phyloP scores from a whole-genome alignment of 2,113 vertebrate genomes.

The Sinocyclocheilus rhinocerous region DNA sequence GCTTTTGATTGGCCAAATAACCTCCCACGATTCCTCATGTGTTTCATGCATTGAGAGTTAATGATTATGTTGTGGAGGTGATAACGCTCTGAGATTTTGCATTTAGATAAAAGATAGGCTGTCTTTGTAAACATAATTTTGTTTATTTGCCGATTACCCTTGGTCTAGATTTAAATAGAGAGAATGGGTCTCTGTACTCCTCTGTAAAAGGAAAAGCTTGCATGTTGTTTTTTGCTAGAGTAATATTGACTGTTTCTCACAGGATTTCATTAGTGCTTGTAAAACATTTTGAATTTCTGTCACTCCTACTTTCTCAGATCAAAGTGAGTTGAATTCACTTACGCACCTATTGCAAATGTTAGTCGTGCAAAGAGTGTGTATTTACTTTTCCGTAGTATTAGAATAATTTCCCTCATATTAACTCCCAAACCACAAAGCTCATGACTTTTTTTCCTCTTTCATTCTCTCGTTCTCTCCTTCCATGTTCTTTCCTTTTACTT shows the following conservation, averaged over 20 bases:
- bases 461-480: not conserved
- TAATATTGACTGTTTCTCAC: slow-evolving; percentile 28
- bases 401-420: slow-evolving; percentile 3
- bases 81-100: not conserved
- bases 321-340: slow-evolving; percentile 4
- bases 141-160: not conserved
- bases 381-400: slow-evolving; percentile 3
- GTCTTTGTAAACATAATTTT: not conserved
- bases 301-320: slow-evolving; percentile 9
- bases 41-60: not conserved
- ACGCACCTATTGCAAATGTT: not conserved
- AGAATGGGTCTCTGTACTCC: not conserved
- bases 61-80: slow-evolving; percentile 2
- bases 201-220: not conserved
- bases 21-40: slow-evolving; percentile 6
- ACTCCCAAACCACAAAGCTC: not conserved
- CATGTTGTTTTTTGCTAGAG: not conserved
- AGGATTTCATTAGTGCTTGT: slow-evolving; percentile 34
- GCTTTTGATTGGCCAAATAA: slow-evolving; percentile 16
- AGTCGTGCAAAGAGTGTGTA: slow-evolving; percentile 3
- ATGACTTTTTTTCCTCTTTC: not conserved
- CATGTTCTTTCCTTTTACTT: not conserved
- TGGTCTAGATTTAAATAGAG: not conserved
- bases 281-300: slow-evolving; percentile 17
- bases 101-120: not conserved